Percentiles rank a stretch among this genome's conserved stretches.
phyloP scores from a whole-genome alignment of 2,797 vertebrate species.

The Bryconaethiops microstoma region DNA sequence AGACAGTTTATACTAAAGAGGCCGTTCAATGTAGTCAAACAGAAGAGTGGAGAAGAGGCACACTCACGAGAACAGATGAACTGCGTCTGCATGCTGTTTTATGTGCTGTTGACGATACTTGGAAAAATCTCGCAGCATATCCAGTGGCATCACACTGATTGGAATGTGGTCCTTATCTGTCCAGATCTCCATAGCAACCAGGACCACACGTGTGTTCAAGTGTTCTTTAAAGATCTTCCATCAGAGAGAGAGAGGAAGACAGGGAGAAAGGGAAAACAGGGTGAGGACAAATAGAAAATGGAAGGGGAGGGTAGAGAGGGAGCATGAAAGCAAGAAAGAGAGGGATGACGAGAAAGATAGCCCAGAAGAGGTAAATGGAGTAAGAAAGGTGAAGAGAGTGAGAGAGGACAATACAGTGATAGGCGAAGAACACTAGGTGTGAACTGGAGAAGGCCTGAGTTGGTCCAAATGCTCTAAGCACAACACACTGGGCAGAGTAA shows the following conservation, averaged over 20 bases:
- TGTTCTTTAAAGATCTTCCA: slow-evolving; percentile 96
- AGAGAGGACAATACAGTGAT: not conserved
- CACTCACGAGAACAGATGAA: slow-evolving; percentile 95
- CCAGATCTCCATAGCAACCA: slow-evolving; percentile 96
- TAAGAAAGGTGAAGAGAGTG: not conserved
- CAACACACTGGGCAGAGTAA: slow-evolving; percentile 8
- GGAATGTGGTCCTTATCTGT: slow-evolving; percentile 91
- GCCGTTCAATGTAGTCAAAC: not conserved
- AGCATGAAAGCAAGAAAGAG: slow-evolving; percentile 10
- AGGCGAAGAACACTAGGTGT: not conserved
- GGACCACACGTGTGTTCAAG: slow-evolving; percentile 93
- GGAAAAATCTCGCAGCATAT: slow-evolving; percentile 92
- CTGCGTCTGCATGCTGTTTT: slow-evolving; percentile 88
- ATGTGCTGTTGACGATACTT: slow-evolving; percentile 91
- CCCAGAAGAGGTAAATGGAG: not conserved
- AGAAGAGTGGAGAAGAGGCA: not conserved
- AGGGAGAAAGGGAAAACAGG: slow-evolving; percentile 12
- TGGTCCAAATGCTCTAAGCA: not conserved
- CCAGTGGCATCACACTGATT: slow-evolving; percentile 86
- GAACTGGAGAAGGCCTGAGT: slow-evolving; percentile 8
- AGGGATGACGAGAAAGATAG: not conserved
- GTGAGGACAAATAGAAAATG: slow-evolving; percentile 9
- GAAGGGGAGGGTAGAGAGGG: not conserved
- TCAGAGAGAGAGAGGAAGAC: slow-evolving; percentile 50
- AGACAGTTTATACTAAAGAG: not conserved